Evolutionary conservation across 1,140 invertebrate genomes (phyloP), one percentile per base, ranked within the genome.

Genomic region (Vollenhovia emeryi): DNA sequence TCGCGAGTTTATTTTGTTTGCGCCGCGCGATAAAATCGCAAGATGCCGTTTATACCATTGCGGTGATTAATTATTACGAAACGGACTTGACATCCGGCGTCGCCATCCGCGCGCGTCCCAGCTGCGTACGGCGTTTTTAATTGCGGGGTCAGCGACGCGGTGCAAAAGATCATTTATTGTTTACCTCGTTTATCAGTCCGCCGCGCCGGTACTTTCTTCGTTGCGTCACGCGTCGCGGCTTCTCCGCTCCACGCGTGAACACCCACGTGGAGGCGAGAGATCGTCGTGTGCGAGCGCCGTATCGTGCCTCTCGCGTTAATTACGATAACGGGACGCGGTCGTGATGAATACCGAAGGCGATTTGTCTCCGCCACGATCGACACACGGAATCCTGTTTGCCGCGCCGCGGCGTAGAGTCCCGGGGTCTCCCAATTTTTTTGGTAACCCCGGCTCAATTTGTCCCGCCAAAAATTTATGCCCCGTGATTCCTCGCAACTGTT

Each of bases 231-330:
- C 45, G 15, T 84, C 43, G 68, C 50, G 18, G 33, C 43, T 57
- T 64, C 55, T 52, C 27, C 45, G 15, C 69, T 64, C 48, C 62
- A 60, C 52, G 60, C 36, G 27, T 62, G 82, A 52, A 89, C 83
- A 88, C 82, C 74, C 86, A 85, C 75, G 74, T 87, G 66, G 87
- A 79, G 62, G 40, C n/a, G n/a, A n/a, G n/a, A 50, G 74, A 84
- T 84, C 71, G 74, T 69, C n/a, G 66, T 52, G 57, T 45, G 27
- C 36, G 78, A 52, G 33, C 15, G 33, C 30, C 66, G 57, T 87
- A 84, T 84, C 85, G 50, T 27, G 82, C 82, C 69, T 75, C 60
- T 79, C 45, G 52, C 6, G 84, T 89, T 89, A 88, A 89, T 89
- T 86, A 78, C 59, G 87, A 78, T 86, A 88, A 88, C 76, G 83